Conservation (phyloP, 1,140 invertebrate genomes). For the Epicauta chinensis region DNA sequence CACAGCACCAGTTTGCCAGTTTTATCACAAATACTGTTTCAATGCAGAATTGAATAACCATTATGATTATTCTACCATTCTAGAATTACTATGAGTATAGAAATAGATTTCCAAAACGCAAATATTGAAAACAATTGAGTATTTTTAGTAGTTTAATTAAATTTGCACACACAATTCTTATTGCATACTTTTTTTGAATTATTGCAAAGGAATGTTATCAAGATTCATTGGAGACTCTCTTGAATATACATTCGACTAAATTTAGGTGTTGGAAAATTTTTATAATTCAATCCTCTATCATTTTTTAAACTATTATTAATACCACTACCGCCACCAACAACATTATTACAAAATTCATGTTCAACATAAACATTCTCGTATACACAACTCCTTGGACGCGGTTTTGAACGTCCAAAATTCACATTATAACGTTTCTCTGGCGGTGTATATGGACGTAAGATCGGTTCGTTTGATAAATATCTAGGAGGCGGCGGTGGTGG, state of each 20-base stretch:
- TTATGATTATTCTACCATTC: too few species aligned
- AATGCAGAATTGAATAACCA: too few species aligned
- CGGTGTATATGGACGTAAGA: conserved; percentile 34
- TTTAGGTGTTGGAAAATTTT: conserved; percentile 36
- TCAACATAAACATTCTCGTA: conserved; percentile 37
- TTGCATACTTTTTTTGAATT: too few species aligned
- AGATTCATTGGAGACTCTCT: conserved; percentile 29
- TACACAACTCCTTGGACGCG: conserved; percentile 32
- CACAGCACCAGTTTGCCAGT: too few species aligned
- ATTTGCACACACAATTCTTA: too few species aligned
- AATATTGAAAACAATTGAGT: too few species aligned
- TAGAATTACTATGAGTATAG: too few species aligned
- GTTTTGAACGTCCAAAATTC: conserved; percentile 31
- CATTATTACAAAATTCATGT: conserved; percentile 26
- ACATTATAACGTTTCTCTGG: conserved; percentile 38
- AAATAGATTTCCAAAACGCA: too few species aligned
- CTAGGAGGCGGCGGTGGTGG: conserved; percentile 4
- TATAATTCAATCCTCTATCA: conserved; percentile 20
- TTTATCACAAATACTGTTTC: too few species aligned
- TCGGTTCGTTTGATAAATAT: conserved; percentile 12
- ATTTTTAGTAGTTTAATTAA: too few species aligned
- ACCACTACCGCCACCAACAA: neutral
- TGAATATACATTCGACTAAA: conserved; percentile 41
- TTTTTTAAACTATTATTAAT: conserved; percentile 16
- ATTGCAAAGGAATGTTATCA: neutral